Percentiles rank a stretch among this genome's conserved stretches.
These are phyloP conservation scores for Heteropelma amictum DNA, from an alignment of 2,888 invertebrate genomes.

Conservation along the genomic window DNA sequence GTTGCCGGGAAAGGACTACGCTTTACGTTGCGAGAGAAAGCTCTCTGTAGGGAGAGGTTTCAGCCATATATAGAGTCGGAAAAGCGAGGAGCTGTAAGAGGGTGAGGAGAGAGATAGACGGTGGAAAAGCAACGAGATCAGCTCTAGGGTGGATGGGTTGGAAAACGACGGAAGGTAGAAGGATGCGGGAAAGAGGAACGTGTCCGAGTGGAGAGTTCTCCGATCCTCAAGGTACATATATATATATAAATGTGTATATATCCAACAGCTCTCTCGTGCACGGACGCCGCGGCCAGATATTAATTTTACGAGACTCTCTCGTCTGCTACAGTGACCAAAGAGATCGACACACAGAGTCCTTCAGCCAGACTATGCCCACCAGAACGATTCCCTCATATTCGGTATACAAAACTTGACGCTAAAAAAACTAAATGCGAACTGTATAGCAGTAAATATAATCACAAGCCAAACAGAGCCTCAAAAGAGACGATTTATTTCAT, in stretches of 20 bases:
- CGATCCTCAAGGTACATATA: constrained; percentile 18
- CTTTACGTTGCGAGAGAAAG: constrained; percentile 48
- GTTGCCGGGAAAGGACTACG: constrained; percentile 37
- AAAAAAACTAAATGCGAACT: not conserved
- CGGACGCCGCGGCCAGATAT: constrained; percentile 54
- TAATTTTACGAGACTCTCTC: constrained; percentile 51
- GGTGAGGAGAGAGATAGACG: constrained; percentile 23
- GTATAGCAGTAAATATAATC: not conserved
- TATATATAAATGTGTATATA: not conserved
- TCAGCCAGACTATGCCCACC: constrained; percentile 21
- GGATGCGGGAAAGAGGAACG: constrained; percentile 51
- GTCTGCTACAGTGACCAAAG: constrained; percentile 33
- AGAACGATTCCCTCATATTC: constrained; percentile 14
- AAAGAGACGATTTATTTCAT: no score
- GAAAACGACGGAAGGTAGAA: constrained; percentile 53
- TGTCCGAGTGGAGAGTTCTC: constrained; percentile 53
- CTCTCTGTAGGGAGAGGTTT: constrained; percentile 44
- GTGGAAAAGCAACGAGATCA: constrained; percentile 20
- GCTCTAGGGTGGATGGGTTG: constrained; percentile 44
- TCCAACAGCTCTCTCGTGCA: constrained; percentile 24
- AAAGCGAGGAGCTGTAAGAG: constrained; percentile 44
- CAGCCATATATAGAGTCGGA: constrained; percentile 38
- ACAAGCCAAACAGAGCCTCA: no score
- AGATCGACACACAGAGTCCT: constrained; percentile 34
- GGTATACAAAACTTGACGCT: not conserved